Evolutionary conservation across 2,888 invertebrate species (phyloP).

Genomic region (Chrysolina americana): DNA sequence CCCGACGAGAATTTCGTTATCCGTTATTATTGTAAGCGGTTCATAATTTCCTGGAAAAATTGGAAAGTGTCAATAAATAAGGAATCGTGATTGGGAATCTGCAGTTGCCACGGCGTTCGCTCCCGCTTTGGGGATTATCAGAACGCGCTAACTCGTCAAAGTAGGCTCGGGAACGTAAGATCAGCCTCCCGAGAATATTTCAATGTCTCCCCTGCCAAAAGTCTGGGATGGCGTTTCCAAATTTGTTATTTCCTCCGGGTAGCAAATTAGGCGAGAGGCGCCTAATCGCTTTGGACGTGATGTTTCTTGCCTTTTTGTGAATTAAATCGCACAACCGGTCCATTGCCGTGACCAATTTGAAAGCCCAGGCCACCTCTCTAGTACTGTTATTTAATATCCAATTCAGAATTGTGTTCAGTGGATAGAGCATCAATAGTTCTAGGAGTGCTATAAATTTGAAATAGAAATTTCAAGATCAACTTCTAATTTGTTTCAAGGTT

Average conservation of each 20-base stretch:
- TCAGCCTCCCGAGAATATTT: conserved; percentile 34
- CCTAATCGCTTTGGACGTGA: not conserved
- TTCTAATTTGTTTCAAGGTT: too few species aligned
- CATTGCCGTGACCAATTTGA: too few species aligned
- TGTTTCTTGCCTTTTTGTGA: too few species aligned
- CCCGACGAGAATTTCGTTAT: not conserved
- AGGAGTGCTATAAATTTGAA: too few species aligned
- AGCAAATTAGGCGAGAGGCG: conserved; percentile 5
- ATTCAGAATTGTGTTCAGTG: too few species aligned
- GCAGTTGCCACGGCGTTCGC: conserved; percentile 38
- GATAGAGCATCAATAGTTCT: too few species aligned
- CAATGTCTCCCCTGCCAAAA: conserved; percentile 27
- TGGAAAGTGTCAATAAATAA: conserved; percentile 47
- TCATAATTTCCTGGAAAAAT: conserved; percentile 35
- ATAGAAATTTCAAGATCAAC: too few species aligned
- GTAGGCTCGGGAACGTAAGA: conserved; percentile 39
- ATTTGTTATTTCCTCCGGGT: conserved; percentile 6
- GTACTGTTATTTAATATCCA: too few species aligned
- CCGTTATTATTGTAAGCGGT: conserved; percentile 34
- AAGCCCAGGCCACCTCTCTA: too few species aligned
- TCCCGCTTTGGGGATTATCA: conserved; percentile 41
- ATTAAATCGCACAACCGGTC: too few species aligned
- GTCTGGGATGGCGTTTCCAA: not conserved
- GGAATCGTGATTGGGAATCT: conserved; percentile 50
- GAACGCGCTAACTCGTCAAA: conserved; percentile 49